phyloP scores from a whole-genome alignment of 2,888 invertebrate genomes.

The Emmelina monodactyla region DNA sequence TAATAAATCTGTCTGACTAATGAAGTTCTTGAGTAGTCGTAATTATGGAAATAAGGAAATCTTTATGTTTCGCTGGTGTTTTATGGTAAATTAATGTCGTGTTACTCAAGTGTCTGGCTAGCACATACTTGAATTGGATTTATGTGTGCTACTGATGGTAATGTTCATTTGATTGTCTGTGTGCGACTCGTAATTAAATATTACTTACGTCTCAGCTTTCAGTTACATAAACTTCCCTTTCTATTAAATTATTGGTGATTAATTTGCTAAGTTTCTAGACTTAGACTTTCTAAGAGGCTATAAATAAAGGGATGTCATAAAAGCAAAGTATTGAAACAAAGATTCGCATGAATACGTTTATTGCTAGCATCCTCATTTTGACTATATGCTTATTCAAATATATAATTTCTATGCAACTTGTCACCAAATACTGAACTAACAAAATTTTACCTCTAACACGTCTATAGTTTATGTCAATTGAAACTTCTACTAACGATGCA shows the following conservation, averaged over 20 bases:
- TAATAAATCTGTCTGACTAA: no score
- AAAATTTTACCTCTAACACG: no score
- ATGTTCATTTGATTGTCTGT: constrained; percentile 12
- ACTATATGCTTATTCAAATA: no score
- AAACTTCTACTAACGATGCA: no score
- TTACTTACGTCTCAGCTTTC: constrained; percentile 41
- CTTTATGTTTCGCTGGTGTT: constrained; percentile 25
- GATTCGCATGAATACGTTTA: no score
- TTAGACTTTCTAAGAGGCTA: neutral
- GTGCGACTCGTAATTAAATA: constrained; percentile 21
- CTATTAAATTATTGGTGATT: no score
- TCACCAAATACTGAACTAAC: no score
- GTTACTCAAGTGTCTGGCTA: neutral
- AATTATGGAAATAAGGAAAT: constrained; percentile 47
- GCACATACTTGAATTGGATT: neutral
- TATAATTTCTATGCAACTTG: no score
- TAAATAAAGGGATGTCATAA: neutral
- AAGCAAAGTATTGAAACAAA: neutral
- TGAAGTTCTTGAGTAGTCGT: constrained; percentile 49
- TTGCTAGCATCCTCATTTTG: no score
- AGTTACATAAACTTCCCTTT: constrained; percentile 52
- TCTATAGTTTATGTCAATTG: no score
- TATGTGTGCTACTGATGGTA: neutral
- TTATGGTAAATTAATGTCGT: constrained; percentile 30
- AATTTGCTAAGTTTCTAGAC: neutral